phyloP scores from a whole-genome alignment of 2,888 invertebrate species.

The Eutolmus rufibarbis region DNA sequence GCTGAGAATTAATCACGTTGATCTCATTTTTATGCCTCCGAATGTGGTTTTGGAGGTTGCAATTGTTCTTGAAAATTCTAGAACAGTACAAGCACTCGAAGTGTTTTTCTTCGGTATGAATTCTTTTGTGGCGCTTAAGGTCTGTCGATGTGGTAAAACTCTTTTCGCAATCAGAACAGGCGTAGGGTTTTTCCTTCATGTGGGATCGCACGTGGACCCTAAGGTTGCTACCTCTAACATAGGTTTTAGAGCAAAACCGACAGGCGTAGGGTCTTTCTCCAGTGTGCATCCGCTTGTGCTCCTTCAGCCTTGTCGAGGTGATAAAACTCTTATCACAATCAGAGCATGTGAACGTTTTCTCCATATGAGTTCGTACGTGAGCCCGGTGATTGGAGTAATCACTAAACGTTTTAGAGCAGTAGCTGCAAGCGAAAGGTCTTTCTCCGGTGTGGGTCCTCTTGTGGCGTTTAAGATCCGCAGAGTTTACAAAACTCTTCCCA shows the following conservation, averaged over 20 bases:
- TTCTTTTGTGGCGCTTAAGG: not conserved
- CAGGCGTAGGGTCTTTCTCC: constrained; percentile 47
- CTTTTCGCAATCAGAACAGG: not conserved
- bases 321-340: not conserved
- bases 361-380: not conserved
- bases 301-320: constrained; percentile 34
- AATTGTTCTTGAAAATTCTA: not conserved
- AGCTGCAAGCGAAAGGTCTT: not conserved
- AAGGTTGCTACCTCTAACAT: not conserved
- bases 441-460: not conserved
- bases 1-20: not conserved
- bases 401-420: not conserved
- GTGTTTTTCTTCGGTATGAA: not conserved
- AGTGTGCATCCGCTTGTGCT: constrained; percentile 47
- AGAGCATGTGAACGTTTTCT: not conserved
- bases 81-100: not conserved
- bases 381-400: not conserved
- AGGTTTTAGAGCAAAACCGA: constrained; percentile 42
- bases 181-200: not conserved
- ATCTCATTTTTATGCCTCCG: not conserved
- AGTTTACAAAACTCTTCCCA: not conserved
- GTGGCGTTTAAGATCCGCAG: not conserved
- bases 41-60: not conserved
- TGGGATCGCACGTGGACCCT: not conserved
- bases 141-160: not conserved